phyloP scores from a whole-genome alignment of 2,888 invertebrate species.

The Clostera curtula region DNA sequence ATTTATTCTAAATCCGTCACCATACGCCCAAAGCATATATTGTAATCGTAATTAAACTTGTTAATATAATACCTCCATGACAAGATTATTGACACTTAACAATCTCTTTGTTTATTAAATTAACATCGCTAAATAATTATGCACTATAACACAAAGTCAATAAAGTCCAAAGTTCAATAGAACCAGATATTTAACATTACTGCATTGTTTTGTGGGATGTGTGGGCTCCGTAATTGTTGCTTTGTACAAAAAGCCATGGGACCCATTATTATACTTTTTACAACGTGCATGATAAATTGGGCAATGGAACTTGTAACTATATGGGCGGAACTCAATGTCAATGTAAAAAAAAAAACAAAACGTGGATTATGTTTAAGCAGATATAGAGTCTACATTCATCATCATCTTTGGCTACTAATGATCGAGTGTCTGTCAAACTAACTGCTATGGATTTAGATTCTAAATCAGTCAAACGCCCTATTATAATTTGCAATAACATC shows the following conservation, averaged over 20 bases:
- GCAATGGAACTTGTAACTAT: conserved; percentile 10
- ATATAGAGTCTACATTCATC: too few species aligned
- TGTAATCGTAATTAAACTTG: too few species aligned
- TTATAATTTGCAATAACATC: too few species aligned
- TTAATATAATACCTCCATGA: too few species aligned
- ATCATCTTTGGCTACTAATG: too few species aligned
- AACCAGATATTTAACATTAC: not conserved
- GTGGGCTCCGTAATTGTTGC: not conserved
- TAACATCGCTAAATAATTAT: not conserved
- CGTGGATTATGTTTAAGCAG: not conserved
- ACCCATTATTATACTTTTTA: conserved; percentile 17
- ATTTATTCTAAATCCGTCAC: too few species aligned
- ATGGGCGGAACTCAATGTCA: conserved; percentile 18
- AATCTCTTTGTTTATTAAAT: too few species aligned
- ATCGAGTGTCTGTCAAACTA: too few species aligned
- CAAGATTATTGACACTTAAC: too few species aligned
- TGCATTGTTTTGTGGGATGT: not conserved
- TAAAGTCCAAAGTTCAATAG: not conserved
- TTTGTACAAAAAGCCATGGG: conserved; percentile 13
- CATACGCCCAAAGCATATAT: too few species aligned
- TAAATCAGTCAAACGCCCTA: too few species aligned
- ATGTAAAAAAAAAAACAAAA: conserved; percentile 9
- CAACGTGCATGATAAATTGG: conserved; percentile 8
- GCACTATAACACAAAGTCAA: not conserved
- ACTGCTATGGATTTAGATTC: too few species aligned